Evolutionary conservation across 2,113 vertebrate species (phyloP).

Genomic region (Myodes glareolus): DNA sequence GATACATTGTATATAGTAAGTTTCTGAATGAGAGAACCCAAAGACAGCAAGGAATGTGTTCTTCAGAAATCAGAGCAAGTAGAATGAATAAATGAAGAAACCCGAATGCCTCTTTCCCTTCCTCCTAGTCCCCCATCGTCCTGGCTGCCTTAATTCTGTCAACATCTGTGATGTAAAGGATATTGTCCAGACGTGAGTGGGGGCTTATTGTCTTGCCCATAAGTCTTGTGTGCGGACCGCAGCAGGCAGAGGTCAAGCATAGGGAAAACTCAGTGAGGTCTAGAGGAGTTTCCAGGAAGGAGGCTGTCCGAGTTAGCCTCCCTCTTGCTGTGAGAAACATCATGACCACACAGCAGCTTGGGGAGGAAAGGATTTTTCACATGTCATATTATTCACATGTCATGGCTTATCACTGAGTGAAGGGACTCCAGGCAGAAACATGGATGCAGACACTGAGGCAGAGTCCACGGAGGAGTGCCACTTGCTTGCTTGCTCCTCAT

Average conservation of each 20-base stretch:
- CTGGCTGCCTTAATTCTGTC: background rate
- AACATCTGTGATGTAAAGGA: background rate
- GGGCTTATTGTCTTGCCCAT: background rate
- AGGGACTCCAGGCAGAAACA: background rate
- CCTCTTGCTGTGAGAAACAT: background rate
- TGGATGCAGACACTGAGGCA: background rate
- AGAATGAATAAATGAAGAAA: background rate
- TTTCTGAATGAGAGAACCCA: background rate
- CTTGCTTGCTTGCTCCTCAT: background rate
- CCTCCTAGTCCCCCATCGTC: rapidly evolving
- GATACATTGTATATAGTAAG: background rate
- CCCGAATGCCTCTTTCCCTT: background rate
- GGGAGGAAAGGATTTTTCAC: background rate
- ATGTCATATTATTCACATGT: background rate
- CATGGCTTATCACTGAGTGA: too few species aligned
- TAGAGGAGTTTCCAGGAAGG: background rate
- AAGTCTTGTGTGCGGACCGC: background rate
- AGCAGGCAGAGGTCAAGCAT: background rate
- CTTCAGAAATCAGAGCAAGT: background rate
- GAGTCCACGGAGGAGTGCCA: background rate
- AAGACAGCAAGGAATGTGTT: background rate
- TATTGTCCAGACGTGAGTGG: background rate
- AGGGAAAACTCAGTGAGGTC: background rate
- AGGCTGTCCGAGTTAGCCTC: background rate
- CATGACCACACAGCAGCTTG: background rate